Base-by-base conservation (phyloP, 1,140 invertebrate species). In the Ceratoteleas bidentatus region DNA sequence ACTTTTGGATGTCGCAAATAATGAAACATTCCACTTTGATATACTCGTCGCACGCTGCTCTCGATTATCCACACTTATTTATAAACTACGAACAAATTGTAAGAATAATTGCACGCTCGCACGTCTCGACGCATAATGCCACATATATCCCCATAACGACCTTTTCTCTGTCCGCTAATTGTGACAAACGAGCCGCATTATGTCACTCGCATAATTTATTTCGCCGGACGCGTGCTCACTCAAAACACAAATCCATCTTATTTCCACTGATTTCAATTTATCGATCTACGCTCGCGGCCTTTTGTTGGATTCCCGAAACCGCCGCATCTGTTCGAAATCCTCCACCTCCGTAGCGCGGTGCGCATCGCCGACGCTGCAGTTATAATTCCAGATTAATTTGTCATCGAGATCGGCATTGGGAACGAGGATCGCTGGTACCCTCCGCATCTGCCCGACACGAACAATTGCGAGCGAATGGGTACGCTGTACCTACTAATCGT, bases 311-410 rank as follows among this genome's bases (percentile, higher is more conserved):
- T 69, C 74, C 62, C 57, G 74, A 83, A 83, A 83, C 74, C 47
- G 74, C 53, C 61, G 61, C 76, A 83, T 83, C 80, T 83, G 80
- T 68, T 78, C 70, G 10, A 72, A 65, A 74, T 74, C 69, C 32
- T 74, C 53, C 66, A 34, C 53, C 57, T 56, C 10, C 62, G 72
- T 54, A 58, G 45, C 11, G 56, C 52, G 50, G 36, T 53, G 15
- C 68, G 64, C 45, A 74, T 82, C 64, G 60, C 14, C 78, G 74
- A 78, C 70, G 36, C 58, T 77, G 69, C 62, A 83, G 74, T 69
- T 77, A 76, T 77, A 83, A 83, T 83, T 83, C 80, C 74, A 74
- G 80, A 83, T 83, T 83, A 83, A 83, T 83, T 83, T 83, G 74
- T 83, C 80, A 83, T 78, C 58, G 80, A 68, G 73, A 82, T 77